Evolutionary conservation across 2,888 invertebrate genomes (phyloP), one percentile per base, ranked within the genome.

Genomic region (Caenorhabditis virilis): DNA sequence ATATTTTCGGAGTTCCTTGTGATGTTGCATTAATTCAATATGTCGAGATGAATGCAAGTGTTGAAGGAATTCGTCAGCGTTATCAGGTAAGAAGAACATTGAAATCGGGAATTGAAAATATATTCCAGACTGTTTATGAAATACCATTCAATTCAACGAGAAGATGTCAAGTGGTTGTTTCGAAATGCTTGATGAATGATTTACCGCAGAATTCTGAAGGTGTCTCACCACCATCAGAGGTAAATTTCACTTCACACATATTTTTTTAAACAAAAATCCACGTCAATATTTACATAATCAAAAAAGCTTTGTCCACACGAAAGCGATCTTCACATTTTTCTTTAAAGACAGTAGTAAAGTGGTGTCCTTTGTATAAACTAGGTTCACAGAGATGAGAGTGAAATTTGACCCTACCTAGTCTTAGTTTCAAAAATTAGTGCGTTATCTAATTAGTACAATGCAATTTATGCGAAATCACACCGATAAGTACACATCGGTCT

Each of bases 111-210:
- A 18, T 13, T 30, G 13, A 30, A 30, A 30, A 30, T 30, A n/a
- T 1, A n/a, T 50, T 67, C 48, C 53, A 79, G 77, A 62, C 67
- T 1, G 66, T 79, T 11, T 75, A 72, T 51, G 82, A 82, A 52
- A 72, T 82, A 16, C 79, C 82, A 7, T 82, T 82, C 73, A 82
- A 82, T 50, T 82, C 82, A 0, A 74, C 74, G 6, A 68, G 82
- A 7, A 53, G 80, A 13, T 80, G 76, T 62, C 82, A 82, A 52
- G 38, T 79, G 27, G 78, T 82, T 25, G 66, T 82, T 0, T 72
- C 76, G 2, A 62, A 67, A 4, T 78, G 79, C 51, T 50, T 81
- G 39, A 68, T 49, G 0, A 64, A 58, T 20, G 58, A 64, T 26
- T 49, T 64, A 18, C 64, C 64, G 3, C 20, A 25, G 2, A 58